Conservation (phyloP, 2,888 invertebrate species). For the Pasiphila rectangulata region DNA sequence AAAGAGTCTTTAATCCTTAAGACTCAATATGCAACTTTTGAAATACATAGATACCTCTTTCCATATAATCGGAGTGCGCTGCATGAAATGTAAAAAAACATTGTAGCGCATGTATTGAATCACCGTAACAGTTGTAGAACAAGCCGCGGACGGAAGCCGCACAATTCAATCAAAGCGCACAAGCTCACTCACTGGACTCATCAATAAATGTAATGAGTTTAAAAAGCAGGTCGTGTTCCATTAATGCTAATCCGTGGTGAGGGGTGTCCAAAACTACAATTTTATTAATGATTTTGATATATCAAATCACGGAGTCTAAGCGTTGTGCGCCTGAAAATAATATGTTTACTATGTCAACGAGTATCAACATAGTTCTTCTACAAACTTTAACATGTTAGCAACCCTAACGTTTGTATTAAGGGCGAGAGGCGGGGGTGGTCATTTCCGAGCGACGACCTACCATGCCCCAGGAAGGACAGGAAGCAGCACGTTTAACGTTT, state of each 20-base stretch:
- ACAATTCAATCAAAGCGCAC: constrained; percentile 20
- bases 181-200: constrained; percentile 22
- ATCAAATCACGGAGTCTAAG: neutral
- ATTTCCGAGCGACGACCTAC: constrained; percentile 28
- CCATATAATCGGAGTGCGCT: constrained; percentile 27
- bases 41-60: constrained; percentile 29
- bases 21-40: no score
- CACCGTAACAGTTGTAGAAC: neutral
- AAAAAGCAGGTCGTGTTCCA: constrained; percentile 21
- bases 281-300: neutral
- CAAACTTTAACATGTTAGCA: neutral
- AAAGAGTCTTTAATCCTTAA: no score
- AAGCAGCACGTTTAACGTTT: constrained; percentile 28
- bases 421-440: constrained; percentile 31
- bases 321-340: no score
- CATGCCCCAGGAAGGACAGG: constrained; percentile 14
- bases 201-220: constrained; percentile 23
- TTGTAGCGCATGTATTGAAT: neutral
- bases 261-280: constrained; percentile 11
- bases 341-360: no score
- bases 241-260: constrained; percentile 25
- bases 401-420: constrained; percentile 31
- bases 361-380: no score
- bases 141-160: constrained; percentile 11
- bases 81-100: constrained; percentile 26